These are phyloP conservation scores for Nautilus pompilius DNA, from an alignment of 1,140 invertebrate genomes.

Conservation along the genomic window DNA sequence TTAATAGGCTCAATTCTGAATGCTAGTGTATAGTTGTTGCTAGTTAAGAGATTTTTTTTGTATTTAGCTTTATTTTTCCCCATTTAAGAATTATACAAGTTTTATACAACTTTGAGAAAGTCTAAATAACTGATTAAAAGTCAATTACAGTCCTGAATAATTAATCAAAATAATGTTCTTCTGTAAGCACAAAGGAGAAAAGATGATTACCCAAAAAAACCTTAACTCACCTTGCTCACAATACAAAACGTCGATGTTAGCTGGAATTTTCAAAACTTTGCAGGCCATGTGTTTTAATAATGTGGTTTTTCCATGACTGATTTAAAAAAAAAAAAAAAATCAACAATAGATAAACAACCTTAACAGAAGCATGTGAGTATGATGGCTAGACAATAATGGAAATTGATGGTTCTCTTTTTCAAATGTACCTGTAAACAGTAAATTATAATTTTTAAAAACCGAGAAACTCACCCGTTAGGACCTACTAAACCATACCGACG, in stretches of 20 bases:
- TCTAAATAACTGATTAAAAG: background rate
- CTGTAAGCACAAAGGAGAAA: background rate
- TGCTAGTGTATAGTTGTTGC: no score
- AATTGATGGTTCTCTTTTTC: background rate
- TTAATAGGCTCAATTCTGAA: no score
- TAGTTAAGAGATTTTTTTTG: background rate
- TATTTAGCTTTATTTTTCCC: background rate
- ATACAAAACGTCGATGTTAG: constrained; percentile 94
- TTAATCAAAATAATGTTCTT: background rate
- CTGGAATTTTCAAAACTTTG: constrained; percentile 86
- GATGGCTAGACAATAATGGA: background rate
- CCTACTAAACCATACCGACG: constrained; percentile 96
- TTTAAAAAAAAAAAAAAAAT: constrained; percentile 26
- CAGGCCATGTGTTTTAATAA: constrained; percentile 88
- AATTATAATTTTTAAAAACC: background rate
- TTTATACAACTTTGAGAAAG: background rate
- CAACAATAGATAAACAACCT: no score
- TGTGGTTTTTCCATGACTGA: constrained; percentile 97
- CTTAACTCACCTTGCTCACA: constrained; percentile 81
- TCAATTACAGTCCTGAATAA: no score
- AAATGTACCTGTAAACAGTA: background rate
- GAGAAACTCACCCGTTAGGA: constrained; percentile 82
- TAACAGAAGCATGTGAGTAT: background rate
- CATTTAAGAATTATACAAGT: background rate
- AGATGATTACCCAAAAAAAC: background rate